A percentile compares a stretch with the other conserved stretches of the same genome.
Conservation (phyloP, 2,797 vertebrate species). For the Ibycter americanus region DNA sequence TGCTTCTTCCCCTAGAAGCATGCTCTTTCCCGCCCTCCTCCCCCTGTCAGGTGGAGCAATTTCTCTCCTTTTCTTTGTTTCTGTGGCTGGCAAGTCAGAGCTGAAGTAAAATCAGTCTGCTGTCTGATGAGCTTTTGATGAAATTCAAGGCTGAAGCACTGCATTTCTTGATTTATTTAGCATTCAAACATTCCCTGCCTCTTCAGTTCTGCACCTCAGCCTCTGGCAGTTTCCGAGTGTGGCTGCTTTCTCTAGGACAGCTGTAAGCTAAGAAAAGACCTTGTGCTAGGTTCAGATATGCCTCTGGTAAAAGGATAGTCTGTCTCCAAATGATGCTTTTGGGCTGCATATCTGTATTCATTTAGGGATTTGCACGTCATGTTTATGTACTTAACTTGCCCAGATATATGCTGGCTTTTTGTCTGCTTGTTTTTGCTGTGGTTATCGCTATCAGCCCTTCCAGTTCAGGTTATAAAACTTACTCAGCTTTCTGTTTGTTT, state of each 20-base stretch:
- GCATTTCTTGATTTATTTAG: constrained; percentile 41
- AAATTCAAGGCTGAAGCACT: constrained; percentile 4
- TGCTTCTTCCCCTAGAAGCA: background rate
- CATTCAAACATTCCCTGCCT: background rate
- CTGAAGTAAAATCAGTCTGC: background rate
- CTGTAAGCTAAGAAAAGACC: background rate
- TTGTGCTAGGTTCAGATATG: constrained; percentile 11
- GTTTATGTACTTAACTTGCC: constrained; percentile 9
- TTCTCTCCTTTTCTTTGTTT: background rate
- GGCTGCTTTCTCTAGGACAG: background rate
- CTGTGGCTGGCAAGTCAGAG: background rate
- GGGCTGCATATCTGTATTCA: background rate
- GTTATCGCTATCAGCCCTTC: constrained; percentile 9
- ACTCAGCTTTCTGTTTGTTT: constrained; percentile 1
- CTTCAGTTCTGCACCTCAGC: background rate
- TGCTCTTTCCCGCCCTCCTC: too few relatives aligned
- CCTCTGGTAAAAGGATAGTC: background rate
- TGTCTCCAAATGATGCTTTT: constrained; percentile 31
- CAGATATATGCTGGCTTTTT: background rate
- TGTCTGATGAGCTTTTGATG: background rate
- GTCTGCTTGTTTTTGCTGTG: background rate
- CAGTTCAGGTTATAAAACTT: background rate
- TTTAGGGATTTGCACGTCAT: constrained; percentile 16
- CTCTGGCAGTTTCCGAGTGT: background rate
- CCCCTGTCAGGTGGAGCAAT: background rate